Conservation (phyloP, 2,888 invertebrate genomes). For the Clepsis dumicolana region DNA sequence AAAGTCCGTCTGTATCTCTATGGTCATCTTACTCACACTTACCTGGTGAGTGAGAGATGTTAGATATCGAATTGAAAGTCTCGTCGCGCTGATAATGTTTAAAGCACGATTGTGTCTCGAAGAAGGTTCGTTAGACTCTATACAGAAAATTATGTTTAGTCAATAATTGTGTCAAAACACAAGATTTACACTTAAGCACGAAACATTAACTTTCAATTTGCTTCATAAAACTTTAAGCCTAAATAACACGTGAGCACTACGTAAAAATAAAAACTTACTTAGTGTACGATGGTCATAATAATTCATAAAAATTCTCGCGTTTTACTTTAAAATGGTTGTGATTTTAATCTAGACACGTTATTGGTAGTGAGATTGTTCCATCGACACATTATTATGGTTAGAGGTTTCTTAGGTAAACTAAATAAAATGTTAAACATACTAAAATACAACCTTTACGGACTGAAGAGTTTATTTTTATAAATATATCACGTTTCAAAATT, state of each 20-base stretch:
- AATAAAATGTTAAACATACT: conserved; percentile 3
- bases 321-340: too few species aligned
- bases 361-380: neutral
- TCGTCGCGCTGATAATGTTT: neutral
- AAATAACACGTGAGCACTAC: too few species aligned
- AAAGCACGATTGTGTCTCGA: neutral
- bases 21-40: conserved; percentile 38
- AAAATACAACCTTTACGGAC: too few species aligned
- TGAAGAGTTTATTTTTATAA: neutral
- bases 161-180: neutral
- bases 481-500: conserved; percentile 29
- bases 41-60: conserved; percentile 34
- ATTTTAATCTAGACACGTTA: too few species aligned
- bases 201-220: too few species aligned
- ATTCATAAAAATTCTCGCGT: too few species aligned
- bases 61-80: conserved; percentile 40
- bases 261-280: too few species aligned
- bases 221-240: too few species aligned
- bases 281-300: too few species aligned
- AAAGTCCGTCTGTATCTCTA: conserved; percentile 34
- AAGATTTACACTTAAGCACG: neutral
- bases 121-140: neutral
- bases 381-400: neutral
- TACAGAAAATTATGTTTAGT: neutral
- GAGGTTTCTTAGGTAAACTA: too few species aligned